phyloP scores from a whole-genome alignment of 2,797 vertebrate genomes.

The Leuciscus waleckii region DNA sequence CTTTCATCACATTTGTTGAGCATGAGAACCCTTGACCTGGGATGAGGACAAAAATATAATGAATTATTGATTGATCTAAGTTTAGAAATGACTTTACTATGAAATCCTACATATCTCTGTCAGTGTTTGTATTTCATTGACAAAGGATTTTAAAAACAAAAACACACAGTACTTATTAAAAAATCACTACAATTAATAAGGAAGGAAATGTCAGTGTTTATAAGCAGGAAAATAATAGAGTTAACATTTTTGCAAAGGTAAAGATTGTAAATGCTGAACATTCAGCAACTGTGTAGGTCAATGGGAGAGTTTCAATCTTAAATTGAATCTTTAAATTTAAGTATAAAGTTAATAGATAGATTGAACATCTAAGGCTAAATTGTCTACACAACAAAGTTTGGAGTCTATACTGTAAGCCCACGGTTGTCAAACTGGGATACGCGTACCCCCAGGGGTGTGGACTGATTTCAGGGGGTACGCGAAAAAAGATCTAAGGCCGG shows the following conservation, averaged over 20 bases:
- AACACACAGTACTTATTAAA: background rate
- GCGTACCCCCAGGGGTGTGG: no score
- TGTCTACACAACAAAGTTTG: background rate
- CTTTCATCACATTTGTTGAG: slow-evolving; percentile 3
- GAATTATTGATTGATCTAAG: slow-evolving; percentile 47
- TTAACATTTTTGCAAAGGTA: background rate
- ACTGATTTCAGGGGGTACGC: no score
- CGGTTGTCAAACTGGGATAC: no score
- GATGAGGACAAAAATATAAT: slow-evolving; percentile 37
- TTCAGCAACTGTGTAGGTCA: background rate
- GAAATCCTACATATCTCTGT: background rate
- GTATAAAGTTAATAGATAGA: background rate
- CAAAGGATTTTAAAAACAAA: background rate
- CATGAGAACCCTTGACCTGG: background rate
- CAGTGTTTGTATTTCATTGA: background rate
- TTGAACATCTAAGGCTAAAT: background rate
- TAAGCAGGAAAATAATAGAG: background rate
- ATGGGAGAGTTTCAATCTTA: background rate
- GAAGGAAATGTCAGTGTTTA: background rate
- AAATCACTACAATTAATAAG: background rate
- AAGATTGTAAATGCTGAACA: background rate
- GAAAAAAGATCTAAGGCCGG: no score
- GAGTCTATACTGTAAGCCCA: background rate
- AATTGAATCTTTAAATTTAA: background rate
- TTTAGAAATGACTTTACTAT: slow-evolving; percentile 35